A percentile compares a stretch with the other conserved stretches of the same genome.
These are phyloP conservation scores for Hemithea aestivaria DNA, from an alignment of 2,888 invertebrate genomes.

Conservation along the genomic window DNA sequence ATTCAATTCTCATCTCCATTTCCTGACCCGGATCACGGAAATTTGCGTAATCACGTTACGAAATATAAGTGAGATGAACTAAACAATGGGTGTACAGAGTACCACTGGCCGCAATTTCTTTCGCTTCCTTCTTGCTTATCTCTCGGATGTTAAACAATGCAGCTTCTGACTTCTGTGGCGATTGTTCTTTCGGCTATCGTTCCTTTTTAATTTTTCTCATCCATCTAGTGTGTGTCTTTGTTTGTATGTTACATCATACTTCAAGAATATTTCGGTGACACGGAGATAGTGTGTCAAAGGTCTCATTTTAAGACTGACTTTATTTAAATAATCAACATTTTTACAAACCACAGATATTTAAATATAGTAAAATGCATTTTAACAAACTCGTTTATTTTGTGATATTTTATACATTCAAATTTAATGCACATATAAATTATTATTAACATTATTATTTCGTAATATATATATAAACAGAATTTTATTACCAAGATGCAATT, in stretches of 20 bases:
- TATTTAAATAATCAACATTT: no score
- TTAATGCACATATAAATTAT: conserved; percentile 15
- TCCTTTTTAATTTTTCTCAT: conserved; percentile 38
- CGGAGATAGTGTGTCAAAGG: no score
- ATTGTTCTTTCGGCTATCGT: conserved; percentile 44
- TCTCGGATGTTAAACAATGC: conserved; percentile 55
- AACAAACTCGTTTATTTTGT: no score
- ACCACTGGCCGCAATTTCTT: conserved; percentile 51
- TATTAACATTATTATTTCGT: background rate
- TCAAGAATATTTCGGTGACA: no score
- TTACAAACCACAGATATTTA: no score
- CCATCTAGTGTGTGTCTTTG: conserved; percentile 32
- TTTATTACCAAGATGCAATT: no score
- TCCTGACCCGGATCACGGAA: conserved; percentile 37
- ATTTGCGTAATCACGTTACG: conserved; percentile 54
- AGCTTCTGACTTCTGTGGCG: conserved; percentile 45
- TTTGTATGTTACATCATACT: conserved; percentile 20
- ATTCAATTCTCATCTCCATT: conserved; percentile 32
- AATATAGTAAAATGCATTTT: background rate
- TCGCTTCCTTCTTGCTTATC: conserved; percentile 59
- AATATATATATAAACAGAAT: no score
- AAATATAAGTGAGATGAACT: conserved; percentile 40
- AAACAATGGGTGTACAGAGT: conserved; percentile 45
- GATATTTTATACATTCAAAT: conserved; percentile 22
- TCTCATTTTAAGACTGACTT: no score